phyloP scores from a whole-genome alignment of 2,888 invertebrate species.

The Cephus sareptanus region DNA sequence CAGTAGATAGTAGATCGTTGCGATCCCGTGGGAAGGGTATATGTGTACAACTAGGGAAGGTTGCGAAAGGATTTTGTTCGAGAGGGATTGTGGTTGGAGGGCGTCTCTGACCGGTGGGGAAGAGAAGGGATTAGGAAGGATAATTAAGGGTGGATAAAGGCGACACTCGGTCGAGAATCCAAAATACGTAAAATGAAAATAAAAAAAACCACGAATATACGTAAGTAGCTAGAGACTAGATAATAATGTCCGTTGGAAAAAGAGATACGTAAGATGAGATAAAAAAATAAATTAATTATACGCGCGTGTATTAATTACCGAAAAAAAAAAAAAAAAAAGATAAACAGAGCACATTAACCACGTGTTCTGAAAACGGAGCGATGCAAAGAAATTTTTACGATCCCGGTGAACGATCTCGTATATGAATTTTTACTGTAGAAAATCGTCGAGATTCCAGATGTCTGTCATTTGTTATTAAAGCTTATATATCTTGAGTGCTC shows the following conservation, averaged over 20 bases:
- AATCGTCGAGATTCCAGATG: conserved; percentile 32
- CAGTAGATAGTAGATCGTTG: conserved; percentile 22
- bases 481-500: conserved; percentile 20
- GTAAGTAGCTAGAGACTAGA: background rate
- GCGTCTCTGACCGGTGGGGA: background rate
- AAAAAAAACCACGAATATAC: background rate
- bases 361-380: background rate
- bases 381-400: background rate
- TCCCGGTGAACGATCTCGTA: background rate
- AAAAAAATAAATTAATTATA: conserved; percentile 21
- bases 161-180: background rate
- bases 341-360: background rate
- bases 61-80: background rate
- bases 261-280: conserved; percentile 20
- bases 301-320: conserved; percentile 23
- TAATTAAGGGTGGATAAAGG: background rate
- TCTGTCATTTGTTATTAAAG: conserved; percentile 31
- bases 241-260: background rate
- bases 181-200: background rate
- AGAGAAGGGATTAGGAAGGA: background rate
- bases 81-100: background rate
- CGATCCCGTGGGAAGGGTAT: background rate
- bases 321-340: background rate
- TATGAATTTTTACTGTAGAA: conserved; percentile 37
- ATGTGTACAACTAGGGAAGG: background rate